phyloP scores from a whole-genome alignment of 2,888 invertebrate genomes.

The Marronus borbonicus region DNA sequence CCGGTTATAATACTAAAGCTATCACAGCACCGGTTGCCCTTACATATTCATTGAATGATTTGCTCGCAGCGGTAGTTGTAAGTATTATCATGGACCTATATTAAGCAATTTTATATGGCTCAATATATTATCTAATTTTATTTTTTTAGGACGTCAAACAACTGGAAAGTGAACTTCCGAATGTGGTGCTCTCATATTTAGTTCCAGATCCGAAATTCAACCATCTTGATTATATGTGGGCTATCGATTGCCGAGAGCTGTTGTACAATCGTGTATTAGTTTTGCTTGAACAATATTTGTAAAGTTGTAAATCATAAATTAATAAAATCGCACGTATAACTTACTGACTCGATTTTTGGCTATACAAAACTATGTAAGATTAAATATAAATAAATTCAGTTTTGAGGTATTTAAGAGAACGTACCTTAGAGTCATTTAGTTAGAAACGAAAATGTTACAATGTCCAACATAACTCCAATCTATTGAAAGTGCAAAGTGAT shows the following conservation, averaged over 20 bases:
- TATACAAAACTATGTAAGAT: too few species aligned
- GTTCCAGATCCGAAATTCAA: slow-evolving; percentile 66
- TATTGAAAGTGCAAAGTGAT: too few species aligned
- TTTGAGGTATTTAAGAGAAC: too few species aligned
- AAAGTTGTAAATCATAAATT: too few species aligned
- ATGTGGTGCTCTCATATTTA: slow-evolving; percentile 60
- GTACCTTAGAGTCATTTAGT: too few species aligned
- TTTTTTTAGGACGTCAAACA: slow-evolving; percentile 72
- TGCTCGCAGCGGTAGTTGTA: slow-evolving; percentile 72
- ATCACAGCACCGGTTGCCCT: slow-evolving; percentile 73
- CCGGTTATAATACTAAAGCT: slow-evolving; percentile 68
- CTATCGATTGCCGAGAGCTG: slow-evolving; percentile 67
- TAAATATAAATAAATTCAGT: too few species aligned
- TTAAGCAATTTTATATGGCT: not conserved
- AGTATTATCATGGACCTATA: not conserved
- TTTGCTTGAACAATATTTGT: slow-evolving; percentile 53
- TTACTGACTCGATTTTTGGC: too few species aligned
- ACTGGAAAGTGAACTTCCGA: slow-evolving; percentile 72
- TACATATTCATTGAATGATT: slow-evolving; percentile 77
- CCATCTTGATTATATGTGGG: slow-evolving; percentile 73
- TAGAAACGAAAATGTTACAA: too few species aligned
- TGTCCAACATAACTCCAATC: too few species aligned
- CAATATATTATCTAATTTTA: not conserved
- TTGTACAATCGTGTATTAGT: slow-evolving; percentile 66
- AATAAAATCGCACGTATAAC: too few species aligned